A percentile compares a stretch with the other conserved stretches of the same genome.
Evolutionary conservation across 2,888 invertebrate species (phyloP).

Genomic region (Plutella xylostella): DNA sequence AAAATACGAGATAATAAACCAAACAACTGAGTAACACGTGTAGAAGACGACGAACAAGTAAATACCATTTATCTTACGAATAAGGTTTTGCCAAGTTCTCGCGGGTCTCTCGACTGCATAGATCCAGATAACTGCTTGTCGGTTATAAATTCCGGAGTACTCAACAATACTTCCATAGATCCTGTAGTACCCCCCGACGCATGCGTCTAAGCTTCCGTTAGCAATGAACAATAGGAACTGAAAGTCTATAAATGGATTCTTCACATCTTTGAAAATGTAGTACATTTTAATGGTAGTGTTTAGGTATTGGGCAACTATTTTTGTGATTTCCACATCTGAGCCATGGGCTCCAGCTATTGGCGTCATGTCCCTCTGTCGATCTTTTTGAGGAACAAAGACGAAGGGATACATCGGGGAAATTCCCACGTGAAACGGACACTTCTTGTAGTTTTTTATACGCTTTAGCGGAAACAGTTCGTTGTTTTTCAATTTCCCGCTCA

Average conservation of each 20-base stretch:
- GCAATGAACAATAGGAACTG: constrained; percentile 30
- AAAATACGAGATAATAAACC: constrained; percentile 30
- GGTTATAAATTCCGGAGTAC: constrained; percentile 44
- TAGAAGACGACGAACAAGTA: constrained; percentile 44
- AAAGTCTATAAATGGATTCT: constrained; percentile 23
- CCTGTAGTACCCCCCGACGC: constrained; percentile 45
- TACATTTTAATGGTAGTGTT: constrained; percentile 35
- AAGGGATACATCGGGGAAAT: constrained; percentile 37
- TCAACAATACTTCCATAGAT: constrained; percentile 37
- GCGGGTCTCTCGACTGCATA: constrained; percentile 33
- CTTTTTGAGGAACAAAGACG: constrained; percentile 24
- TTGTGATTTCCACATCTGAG: constrained; percentile 39
- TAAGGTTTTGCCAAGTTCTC: constrained; percentile 37
- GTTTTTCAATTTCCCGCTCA: constrained; percentile 22
- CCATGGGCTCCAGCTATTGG: constrained; percentile 28
- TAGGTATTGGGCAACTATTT: constrained; percentile 36
- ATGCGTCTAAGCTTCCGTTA: constrained; percentile 41
- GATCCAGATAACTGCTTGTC: constrained; percentile 38
- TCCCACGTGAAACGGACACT: constrained; percentile 39
- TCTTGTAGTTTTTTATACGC: constrained; percentile 29
- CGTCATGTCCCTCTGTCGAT: constrained; percentile 28
- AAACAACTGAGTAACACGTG: constrained; percentile 29
- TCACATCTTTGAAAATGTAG: constrained; percentile 29
- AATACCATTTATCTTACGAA: constrained; percentile 30
- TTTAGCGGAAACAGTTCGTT: constrained; percentile 28